These are phyloP conservation scores for Paedocypris micromegethes DNA, from an alignment of 2,797 vertebrate species.

Conservation along the genomic window DNA sequence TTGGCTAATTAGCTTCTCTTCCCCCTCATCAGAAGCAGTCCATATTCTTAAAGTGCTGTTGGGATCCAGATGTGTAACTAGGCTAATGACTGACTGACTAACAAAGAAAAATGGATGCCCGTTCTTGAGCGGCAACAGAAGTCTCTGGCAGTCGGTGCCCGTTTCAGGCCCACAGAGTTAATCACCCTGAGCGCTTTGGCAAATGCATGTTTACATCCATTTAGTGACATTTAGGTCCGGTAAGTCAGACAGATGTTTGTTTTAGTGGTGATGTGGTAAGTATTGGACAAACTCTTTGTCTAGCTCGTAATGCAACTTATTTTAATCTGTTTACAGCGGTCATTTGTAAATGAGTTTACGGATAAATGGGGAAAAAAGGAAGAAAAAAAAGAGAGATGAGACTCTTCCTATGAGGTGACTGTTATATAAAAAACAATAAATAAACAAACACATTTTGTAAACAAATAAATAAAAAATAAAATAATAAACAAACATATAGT, in stretches of 20 bases:
- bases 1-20: conserved; percentile 65
- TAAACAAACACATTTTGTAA: neutral
- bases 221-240: conserved; percentile 41
- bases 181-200: conserved; percentile 34
- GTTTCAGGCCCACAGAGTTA: conserved; percentile 39
- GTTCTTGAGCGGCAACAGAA: conserved; percentile 60
- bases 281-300: conserved; percentile 28
- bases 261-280: conserved; percentile 34
- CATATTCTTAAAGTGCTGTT: conserved; percentile 66
- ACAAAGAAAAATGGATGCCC: conserved; percentile 71
- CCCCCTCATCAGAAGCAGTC: conserved; percentile 55
- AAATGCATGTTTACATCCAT: conserved; percentile 40
- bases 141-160: conserved; percentile 56
- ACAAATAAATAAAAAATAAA: too few species aligned
- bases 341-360: conserved; percentile 8
- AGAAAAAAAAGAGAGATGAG: neutral
- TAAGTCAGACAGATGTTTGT: conserved; percentile 43
- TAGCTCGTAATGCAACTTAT: conserved; percentile 19
- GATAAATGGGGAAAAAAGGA: conserved; percentile 6
- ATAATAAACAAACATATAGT: too few species aligned
- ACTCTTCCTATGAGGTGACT: neutral
- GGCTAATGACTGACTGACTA: conserved; percentile 74
- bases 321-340: conserved; percentile 23
- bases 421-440: neutral
- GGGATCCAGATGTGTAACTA: conserved; percentile 75